Base-by-base conservation (phyloP, 2,113 vertebrate species). In the Centropus bengalensis region DNA sequence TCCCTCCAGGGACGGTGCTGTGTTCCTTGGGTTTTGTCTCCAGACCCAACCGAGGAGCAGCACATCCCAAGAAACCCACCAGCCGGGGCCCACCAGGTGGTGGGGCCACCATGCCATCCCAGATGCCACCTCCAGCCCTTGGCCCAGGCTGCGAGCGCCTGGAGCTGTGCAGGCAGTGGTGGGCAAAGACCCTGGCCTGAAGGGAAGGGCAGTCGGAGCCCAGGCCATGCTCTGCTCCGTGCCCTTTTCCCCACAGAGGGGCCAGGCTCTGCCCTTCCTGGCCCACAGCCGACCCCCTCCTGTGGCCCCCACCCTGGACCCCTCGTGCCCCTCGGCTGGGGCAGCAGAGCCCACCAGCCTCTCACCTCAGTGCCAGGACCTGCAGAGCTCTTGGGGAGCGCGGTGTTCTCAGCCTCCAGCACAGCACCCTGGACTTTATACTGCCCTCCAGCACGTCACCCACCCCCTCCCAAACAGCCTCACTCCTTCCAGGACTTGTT, bases 341-440 rank as follows among this genome's bases (percentile, higher is more conserved):
- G 42, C n/a, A n/a, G 20, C 70, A 0, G 2, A 22, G 75, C 45
- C 45, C 55, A 23, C 55, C 58, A 15, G 12, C 5, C 6, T 62
- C 96, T 94, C 83, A 96, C 93, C 86, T 94, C 76, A 26, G 26
- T 32, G 8, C 24, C 33, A 1, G 49, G 12, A 79, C 49, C 51
- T 47, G 26, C 56, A 63, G 30, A 27, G 44, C 23, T 73, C 67
- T 55, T 3, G 1, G 7, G 51, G 38, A 93, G 4, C 2, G 10
- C 71, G 5, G 64, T 5, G 6, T 8, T 6, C 56, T 75, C 52
- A 36, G 33, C 4, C 4, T 68, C 6, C 30, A n/a, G 2, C 4
- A 0, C 17, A 9, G 10, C 28, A 56, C 63, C 4, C 86, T 93
- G 96, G 93, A 96, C 94, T 96, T 96, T 96, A 96, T 96, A 94